Conservation (phyloP, 2,113 vertebrate genomes). For the Ornithorhynchus anatinus region DNA sequence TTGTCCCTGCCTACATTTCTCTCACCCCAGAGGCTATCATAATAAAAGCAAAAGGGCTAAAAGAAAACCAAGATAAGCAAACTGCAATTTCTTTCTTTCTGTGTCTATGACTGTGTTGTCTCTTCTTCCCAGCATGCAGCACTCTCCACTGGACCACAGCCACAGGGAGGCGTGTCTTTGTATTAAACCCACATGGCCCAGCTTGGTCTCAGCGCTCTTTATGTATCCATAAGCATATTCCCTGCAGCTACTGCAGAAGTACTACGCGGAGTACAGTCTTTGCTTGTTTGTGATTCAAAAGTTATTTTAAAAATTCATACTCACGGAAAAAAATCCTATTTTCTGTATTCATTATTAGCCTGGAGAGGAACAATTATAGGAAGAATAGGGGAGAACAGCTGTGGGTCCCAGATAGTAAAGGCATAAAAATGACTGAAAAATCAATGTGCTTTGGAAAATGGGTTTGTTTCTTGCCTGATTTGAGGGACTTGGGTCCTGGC, state of each 20-base stretch:
- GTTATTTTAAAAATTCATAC: conserved; percentile 46
- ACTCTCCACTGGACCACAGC: too few species aligned
- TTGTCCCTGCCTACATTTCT: too few species aligned
- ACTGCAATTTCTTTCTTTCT: too few species aligned
- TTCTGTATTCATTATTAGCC: conserved; percentile 61
- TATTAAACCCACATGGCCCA: conserved; percentile 3
- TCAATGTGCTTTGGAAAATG: conserved; percentile 60
- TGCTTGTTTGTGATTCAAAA: background rate
- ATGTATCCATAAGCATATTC: conserved; percentile 40
- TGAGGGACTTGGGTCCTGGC: too few species aligned
- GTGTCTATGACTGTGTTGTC: too few species aligned
- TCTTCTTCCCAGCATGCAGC: too few species aligned
- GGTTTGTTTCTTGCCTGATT: conserved; percentile 46
- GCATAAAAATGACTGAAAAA: conserved; percentile 62
- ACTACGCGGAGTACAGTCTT: background rate
- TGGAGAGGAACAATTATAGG: conserved; percentile 65
- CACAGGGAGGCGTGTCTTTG: conserved; percentile 12
- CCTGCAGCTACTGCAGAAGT: conserved; percentile 1
- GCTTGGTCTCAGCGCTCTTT: background rate
- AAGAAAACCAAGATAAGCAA: too few species aligned
- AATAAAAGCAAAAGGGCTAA: too few species aligned
- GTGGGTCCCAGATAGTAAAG: conserved; percentile 65
- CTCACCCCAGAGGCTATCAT: too few species aligned
- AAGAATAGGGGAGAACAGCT: conserved; percentile 67
- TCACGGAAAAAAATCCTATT: conserved; percentile 51